Percentiles rank a stretch among this genome's conserved stretches.
phyloP scores from a whole-genome alignment of 1,140 invertebrate genomes.

The Platyscapa corneri region DNA sequence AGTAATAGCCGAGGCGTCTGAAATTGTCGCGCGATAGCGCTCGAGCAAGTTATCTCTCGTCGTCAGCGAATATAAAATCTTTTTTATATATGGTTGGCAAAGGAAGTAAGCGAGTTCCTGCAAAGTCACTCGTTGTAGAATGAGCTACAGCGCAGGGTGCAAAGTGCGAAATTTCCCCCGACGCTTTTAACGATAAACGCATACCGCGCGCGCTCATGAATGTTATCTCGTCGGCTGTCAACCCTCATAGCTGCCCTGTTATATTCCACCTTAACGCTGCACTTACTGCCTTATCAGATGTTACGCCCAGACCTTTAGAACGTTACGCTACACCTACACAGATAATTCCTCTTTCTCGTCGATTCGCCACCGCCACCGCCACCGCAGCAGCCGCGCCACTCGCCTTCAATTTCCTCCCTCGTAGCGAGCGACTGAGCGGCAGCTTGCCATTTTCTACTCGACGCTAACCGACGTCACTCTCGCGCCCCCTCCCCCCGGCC shows the following conservation, averaged over 20 bases:
- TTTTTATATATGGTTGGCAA: constrained; percentile 8
- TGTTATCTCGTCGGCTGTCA: constrained; percentile 62
- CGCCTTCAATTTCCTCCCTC: constrained; percentile 43
- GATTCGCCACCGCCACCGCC: constrained; percentile 19
- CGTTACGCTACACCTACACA: constrained; percentile 27
- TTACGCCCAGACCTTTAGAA: constrained; percentile 50
- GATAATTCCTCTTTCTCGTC: constrained; percentile 48
- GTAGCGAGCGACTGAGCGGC: constrained; percentile 10
- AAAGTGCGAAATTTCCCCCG: constrained; percentile 61
- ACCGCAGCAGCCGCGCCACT: not conserved
- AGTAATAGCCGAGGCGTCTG: constrained; percentile 1
- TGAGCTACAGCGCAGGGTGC: not conserved
- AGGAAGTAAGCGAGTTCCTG: not conserved
- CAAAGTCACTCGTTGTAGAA: not conserved
- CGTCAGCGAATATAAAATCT: constrained; percentile 27
- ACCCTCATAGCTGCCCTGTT: constrained; percentile 57
- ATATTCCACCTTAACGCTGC: constrained; percentile 61
- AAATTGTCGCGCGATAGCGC: constrained; percentile 17
- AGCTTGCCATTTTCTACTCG: constrained; percentile 34
- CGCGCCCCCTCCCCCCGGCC: not conserved
- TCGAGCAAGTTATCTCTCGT: not conserved
- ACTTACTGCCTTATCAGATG: constrained; percentile 62
- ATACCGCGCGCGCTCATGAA: constrained; percentile 50
- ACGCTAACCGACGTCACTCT: constrained; percentile 21
- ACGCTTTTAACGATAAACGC: constrained; percentile 64